Evolutionary conservation across 1,140 invertebrate species (phyloP).

Genomic region (Leguminivora glycinivorella): DNA sequence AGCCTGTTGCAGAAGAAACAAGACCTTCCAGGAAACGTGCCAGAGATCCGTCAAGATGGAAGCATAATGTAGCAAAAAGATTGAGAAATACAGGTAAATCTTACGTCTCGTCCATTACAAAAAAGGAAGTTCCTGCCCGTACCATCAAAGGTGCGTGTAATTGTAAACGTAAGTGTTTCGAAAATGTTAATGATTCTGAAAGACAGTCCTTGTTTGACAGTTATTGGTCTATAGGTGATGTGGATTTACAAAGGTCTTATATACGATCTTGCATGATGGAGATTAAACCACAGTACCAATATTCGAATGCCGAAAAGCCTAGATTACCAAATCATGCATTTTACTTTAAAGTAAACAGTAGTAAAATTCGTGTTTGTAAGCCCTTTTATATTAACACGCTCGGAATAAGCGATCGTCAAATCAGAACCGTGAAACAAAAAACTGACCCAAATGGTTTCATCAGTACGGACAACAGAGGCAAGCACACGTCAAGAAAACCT

Average conservation of each 20-base stretch:
- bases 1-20: not conserved
- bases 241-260: constrained; percentile 35
- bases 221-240: constrained; percentile 29
- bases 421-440: constrained; percentile 46
- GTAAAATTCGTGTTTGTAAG: constrained; percentile 39
- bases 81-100: constrained; percentile 31
- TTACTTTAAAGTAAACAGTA: constrained; percentile 34
- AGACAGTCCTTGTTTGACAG: constrained; percentile 32
- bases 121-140: constrained; percentile 31
- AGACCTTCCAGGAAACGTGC: constrained; percentile 14
- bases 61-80: constrained; percentile 31
- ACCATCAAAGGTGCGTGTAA: constrained; percentile 35
- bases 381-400: constrained; percentile 41
- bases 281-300: constrained; percentile 33
- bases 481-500: constrained; percentile 13
- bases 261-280: constrained; percentile 33
- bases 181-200: constrained; percentile 25
- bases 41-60: constrained; percentile 26
- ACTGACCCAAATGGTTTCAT: constrained; percentile 34
- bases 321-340: constrained; percentile 37
- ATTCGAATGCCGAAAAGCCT: constrained; percentile 33
- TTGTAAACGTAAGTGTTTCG: constrained; percentile 36
- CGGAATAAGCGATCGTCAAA: constrained; percentile 38
- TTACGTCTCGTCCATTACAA: constrained; percentile 19
- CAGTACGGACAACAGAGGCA: constrained; percentile 30